These are phyloP conservation scores for Trichomycterus rosablanca DNA, from an alignment of 2,113 vertebrate species.

Conservation along the genomic window DNA sequence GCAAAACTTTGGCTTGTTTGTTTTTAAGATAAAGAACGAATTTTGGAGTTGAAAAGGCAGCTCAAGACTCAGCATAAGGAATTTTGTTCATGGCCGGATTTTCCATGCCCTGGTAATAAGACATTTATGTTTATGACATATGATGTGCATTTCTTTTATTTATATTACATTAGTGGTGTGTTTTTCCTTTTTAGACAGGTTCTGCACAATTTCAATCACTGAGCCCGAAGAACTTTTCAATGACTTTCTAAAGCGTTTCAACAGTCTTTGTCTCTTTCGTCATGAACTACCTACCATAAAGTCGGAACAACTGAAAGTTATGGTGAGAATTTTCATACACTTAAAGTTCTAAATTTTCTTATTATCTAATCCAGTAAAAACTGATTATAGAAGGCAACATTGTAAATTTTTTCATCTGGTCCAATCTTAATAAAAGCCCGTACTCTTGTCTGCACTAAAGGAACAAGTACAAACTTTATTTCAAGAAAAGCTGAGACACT, in stretches of 20 bases:
- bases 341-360: no score
- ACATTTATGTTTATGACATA: background rate
- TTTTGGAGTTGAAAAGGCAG: slow-evolving; percentile 75
- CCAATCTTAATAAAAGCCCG: no score
- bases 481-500: no score
- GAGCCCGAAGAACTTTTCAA: slow-evolving; percentile 76
- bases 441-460: no score
- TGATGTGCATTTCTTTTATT: background rate
- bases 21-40: slow-evolving; percentile 77
- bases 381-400: no score
- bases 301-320: slow-evolving; percentile 78
- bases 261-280: slow-evolving; percentile 78
- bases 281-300: slow-evolving; percentile 86
- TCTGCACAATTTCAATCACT: slow-evolving; percentile 77
- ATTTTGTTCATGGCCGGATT: slow-evolving; percentile 95
- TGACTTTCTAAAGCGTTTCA: slow-evolving; percentile 81
- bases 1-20: slow-evolving; percentile 11
- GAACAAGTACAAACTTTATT: no score
- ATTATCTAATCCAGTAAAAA: no score
- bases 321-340: slow-evolving; percentile 67
- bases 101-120: slow-evolving; percentile 85
- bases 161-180: background rate
- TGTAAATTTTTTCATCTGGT: no score
- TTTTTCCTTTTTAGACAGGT: slow-evolving; percentile 71
- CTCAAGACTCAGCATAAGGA: slow-evolving; percentile 85